These are phyloP conservation scores for Misgurnus mizolepis DNA, from an alignment of 2,113 vertebrate species.

Conservation along the genomic window DNA sequence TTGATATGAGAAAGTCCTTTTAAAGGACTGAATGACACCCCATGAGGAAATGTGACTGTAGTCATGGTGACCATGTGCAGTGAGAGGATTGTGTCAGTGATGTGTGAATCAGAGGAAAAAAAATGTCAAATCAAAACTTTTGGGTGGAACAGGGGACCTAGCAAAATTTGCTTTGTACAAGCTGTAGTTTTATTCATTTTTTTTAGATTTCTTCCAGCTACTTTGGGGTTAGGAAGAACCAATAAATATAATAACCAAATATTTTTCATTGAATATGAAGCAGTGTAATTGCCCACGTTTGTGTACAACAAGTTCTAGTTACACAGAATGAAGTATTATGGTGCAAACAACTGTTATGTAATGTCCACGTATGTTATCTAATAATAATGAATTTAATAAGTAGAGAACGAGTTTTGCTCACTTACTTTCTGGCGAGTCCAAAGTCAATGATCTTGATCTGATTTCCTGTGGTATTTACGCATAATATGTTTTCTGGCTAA, in stretches of 20 bases:
- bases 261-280: too few species aligned
- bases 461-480: constrained; percentile 82
- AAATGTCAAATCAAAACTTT: neutral
- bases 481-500: constrained; percentile 89
- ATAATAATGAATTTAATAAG: neutral
- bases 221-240: too few species aligned
- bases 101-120: constrained; percentile 30
- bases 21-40: neutral
- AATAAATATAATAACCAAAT: too few species aligned
- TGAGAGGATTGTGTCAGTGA: neutral
- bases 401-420: neutral
- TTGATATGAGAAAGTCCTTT: neutral
- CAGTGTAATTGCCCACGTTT: too few species aligned
- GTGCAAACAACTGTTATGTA: too few species aligned
- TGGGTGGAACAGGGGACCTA: constrained; percentile 2
- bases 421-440: constrained; percentile 88
- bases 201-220: too few species aligned
- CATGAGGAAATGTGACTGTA: constrained; percentile 36
- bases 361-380: too few species aligned
- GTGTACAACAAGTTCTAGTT: too few species aligned
- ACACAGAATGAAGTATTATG: too few species aligned
- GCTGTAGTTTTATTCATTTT: too few species aligned
- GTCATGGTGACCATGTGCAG: constrained; percentile 32
- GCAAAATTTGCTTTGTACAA: too few species aligned
- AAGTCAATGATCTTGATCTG: constrained; percentile 94